Evolutionary conservation across 2,113 vertebrate genomes (phyloP).

Genomic region (Tragelaphus buxtoni): DNA sequence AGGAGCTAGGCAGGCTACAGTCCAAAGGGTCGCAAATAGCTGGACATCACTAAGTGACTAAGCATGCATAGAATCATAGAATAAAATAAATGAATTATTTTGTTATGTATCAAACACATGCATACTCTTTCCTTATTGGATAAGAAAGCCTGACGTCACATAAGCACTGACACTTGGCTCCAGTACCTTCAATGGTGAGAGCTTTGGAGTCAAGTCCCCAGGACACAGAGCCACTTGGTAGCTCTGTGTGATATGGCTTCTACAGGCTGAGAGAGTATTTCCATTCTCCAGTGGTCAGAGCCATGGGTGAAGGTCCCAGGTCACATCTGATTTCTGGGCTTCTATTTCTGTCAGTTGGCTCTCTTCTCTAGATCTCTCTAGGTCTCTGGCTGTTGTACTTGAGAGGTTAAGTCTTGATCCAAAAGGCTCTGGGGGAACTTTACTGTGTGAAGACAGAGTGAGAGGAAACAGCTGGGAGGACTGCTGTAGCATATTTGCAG

Average conservation of each 20-base stretch:
- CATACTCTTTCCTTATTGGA: neutral
- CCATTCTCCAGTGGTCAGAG: neutral
- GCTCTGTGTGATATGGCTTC: neutral
- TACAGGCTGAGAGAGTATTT: neutral
- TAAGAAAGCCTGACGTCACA: neutral
- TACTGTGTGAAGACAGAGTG: neutral
- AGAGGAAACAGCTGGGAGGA: neutral
- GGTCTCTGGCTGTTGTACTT: neutral
- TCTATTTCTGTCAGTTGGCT: neutral
- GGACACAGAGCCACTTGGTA: neutral
- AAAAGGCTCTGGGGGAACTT: neutral
- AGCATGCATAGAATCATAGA: neutral
- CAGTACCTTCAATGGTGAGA: neutral
- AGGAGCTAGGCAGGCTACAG: neutral
- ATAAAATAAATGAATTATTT: neutral
- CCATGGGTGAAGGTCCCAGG: rapidly evolving
- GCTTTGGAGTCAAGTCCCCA: neutral
- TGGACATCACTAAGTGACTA: neutral
- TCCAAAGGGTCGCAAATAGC: neutral
- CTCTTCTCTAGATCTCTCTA: neutral
- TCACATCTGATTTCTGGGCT: neutral
- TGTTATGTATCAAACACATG: neutral
- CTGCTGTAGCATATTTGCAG: neutral
- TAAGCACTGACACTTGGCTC: neutral
- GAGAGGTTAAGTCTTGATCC: neutral